These are phyloP conservation scores for Lycaena phlaeas DNA, from an alignment of 2,888 invertebrate species.

Conservation along the genomic window DNA sequence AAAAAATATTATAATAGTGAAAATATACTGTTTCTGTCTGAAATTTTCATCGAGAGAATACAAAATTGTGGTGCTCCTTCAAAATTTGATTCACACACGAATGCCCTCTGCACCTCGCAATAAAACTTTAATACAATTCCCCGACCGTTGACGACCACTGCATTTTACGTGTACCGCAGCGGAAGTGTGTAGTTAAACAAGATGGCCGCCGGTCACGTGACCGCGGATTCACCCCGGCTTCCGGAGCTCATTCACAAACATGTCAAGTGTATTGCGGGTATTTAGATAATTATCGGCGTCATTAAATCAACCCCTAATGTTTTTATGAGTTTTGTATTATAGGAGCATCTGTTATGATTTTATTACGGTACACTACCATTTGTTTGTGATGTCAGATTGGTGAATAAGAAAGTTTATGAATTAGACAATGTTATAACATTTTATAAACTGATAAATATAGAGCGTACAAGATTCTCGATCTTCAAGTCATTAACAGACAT, in stretches of 20 bases:
- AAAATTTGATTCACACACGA: slow-evolving; percentile 23
- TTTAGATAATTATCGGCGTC: slow-evolving; percentile 56
- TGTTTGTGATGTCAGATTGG: slow-evolving; percentile 5
- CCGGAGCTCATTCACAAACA: slow-evolving; percentile 54
- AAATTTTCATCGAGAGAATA: slow-evolving; percentile 2
- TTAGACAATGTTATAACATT: neutral
- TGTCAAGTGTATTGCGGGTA: slow-evolving; percentile 64
- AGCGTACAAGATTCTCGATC: no score
- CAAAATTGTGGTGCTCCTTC: slow-evolving; percentile 12
- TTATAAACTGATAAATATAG: no score
- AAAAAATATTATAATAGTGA: neutral
- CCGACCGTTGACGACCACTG: slow-evolving; percentile 44
- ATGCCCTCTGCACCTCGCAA: slow-evolving; percentile 25
- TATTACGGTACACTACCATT: slow-evolving; percentile 10
- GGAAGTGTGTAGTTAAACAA: slow-evolving; percentile 66
- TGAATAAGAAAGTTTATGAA: neutral
- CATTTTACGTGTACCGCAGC: slow-evolving; percentile 35
- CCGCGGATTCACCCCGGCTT: slow-evolving; percentile 66
- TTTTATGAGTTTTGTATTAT: slow-evolving; percentile 36
- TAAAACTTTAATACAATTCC: slow-evolving; percentile 29
- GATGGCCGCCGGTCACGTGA: slow-evolving; percentile 66
- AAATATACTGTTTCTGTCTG: no score
- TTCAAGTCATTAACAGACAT: no score
- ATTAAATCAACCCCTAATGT: slow-evolving; percentile 41
- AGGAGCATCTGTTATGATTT: slow-evolving; percentile 57